Conservation (phyloP, 1,140 invertebrate genomes). For the Lasioglossum baleicum region DNA sequence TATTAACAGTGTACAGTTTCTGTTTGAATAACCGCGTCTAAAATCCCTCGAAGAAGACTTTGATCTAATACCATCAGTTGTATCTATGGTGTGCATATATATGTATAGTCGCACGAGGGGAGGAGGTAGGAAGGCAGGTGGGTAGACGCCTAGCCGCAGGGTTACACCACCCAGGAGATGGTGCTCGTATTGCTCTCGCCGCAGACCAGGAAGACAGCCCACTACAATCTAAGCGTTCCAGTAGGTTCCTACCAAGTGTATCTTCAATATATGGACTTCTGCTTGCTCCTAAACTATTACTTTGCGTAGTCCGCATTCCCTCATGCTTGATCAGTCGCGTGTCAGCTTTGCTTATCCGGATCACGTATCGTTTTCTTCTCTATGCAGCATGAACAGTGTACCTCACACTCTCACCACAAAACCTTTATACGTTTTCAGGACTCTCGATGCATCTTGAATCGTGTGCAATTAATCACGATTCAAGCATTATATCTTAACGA, state of each 20-base stretch:
- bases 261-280: conserved; percentile 51
- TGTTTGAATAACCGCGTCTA: conserved; percentile 1
- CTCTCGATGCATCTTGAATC: background rate
- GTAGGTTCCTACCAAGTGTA: conserved; percentile 82
- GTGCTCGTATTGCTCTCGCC: conserved; percentile 79
- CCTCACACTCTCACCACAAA: too few species aligned
- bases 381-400: background rate
- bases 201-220: conserved; percentile 88
- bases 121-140: conserved; percentile 82
- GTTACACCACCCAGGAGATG: conserved; percentile 81
- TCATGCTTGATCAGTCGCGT: conserved; percentile 14
- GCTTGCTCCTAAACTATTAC: conserved; percentile 36
- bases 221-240: conserved; percentile 88
- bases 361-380: background rate
- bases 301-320: conserved; percentile 22
- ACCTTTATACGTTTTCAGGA: background rate
- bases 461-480: background rate
- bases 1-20: background rate
- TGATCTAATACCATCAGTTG: conserved; percentile 39
- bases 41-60: conserved; percentile 10
- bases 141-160: conserved; percentile 83
- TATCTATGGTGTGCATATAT: conserved; percentile 74
- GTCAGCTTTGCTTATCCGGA: background rate
- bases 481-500: background rate
- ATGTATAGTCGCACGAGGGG: conserved; percentile 81